phyloP scores from a whole-genome alignment of 2,888 invertebrate genomes.

The Ommatoiulus sabulosus region DNA sequence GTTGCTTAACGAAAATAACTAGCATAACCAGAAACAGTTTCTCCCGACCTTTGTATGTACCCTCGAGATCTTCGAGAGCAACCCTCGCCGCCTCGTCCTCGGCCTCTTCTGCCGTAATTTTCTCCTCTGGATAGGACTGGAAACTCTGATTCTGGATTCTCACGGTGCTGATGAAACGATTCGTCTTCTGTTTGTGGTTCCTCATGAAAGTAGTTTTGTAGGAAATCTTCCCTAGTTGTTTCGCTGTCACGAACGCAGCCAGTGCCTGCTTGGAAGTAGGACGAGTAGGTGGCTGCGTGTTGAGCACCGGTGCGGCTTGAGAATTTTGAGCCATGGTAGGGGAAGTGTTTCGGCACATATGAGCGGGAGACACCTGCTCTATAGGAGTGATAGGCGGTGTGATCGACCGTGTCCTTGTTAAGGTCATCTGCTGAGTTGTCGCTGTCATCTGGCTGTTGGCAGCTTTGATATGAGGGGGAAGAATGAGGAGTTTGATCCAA shows the following conservation, averaged over 20 bases:
- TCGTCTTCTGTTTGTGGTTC: conserved; percentile 56
- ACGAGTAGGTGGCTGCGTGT: not conserved
- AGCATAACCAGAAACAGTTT: not conserved
- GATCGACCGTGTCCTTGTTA: not conserved
- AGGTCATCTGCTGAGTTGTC: not conserved
- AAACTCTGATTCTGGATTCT: conserved; percentile 55
- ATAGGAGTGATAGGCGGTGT: conserved; percentile 15
- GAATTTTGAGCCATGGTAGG: not conserved
- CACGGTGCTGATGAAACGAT: conserved; percentile 58
- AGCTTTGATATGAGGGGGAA: conserved; percentile 50
- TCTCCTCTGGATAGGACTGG: conserved; percentile 59
- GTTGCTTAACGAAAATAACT: not conserved
- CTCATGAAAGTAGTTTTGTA: conserved; percentile 42
- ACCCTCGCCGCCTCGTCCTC: conserved; percentile 60
- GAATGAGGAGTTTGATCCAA: conserved; percentile 47
- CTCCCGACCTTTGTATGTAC: not conserved
- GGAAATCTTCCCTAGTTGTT: conserved; percentile 23
- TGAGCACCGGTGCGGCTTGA: not conserved
- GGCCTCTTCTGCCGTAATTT: conserved; percentile 57
- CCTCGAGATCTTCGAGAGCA: conserved; percentile 58
- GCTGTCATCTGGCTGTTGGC: not conserved
- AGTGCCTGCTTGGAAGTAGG: not conserved
- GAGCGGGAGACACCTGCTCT: not conserved
- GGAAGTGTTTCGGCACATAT: not conserved
- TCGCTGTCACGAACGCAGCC: conserved; percentile 57